Evolutionary conservation across 1,140 invertebrate genomes (phyloP).

Genomic region (Parasteatoda tepidariorum): DNA sequence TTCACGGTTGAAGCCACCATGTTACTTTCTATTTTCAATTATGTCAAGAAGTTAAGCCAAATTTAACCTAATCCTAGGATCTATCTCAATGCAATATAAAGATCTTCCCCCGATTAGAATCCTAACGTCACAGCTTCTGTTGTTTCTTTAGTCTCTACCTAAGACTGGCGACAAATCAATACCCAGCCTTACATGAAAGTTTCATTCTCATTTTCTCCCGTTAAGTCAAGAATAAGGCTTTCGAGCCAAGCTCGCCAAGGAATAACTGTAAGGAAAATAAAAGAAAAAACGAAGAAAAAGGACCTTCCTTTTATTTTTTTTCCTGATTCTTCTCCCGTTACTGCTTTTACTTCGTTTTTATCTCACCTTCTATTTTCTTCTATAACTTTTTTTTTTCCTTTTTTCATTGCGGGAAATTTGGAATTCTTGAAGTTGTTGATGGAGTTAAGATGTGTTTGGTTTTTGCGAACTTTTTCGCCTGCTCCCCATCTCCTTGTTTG

Average conservation of each 20-base stretch:
- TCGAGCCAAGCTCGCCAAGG: background rate
- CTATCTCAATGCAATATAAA: background rate
- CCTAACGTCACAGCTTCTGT: constrained; percentile 6
- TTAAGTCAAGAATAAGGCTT: constrained; percentile 57
- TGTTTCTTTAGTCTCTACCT: constrained; percentile 36
- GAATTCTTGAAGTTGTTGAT: constrained; percentile 51
- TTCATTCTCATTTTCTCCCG: constrained; percentile 60
- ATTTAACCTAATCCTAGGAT: too few species aligned
- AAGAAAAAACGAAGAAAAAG: constrained; percentile 11
- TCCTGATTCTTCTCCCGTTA: background rate
- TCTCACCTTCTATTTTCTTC: background rate
- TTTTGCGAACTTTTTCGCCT: constrained; percentile 49
- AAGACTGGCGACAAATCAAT: constrained; percentile 54
- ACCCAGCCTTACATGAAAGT: constrained; percentile 56
- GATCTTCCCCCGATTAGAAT: constrained; percentile 2
- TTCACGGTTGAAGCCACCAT: too few species aligned
- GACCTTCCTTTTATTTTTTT: background rate
- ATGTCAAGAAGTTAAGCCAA: too few species aligned
- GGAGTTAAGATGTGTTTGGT: constrained; percentile 57
- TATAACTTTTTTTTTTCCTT: background rate
- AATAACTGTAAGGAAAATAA: background rate
- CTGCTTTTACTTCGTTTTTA: background rate
- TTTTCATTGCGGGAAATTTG: constrained; percentile 51
- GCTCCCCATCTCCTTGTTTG: constrained; percentile 27
- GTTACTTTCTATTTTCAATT: too few species aligned